These are phyloP conservation scores for Drosophila cardini DNA, from an alignment of 1,140 invertebrate genomes.

Conservation along the genomic window DNA sequence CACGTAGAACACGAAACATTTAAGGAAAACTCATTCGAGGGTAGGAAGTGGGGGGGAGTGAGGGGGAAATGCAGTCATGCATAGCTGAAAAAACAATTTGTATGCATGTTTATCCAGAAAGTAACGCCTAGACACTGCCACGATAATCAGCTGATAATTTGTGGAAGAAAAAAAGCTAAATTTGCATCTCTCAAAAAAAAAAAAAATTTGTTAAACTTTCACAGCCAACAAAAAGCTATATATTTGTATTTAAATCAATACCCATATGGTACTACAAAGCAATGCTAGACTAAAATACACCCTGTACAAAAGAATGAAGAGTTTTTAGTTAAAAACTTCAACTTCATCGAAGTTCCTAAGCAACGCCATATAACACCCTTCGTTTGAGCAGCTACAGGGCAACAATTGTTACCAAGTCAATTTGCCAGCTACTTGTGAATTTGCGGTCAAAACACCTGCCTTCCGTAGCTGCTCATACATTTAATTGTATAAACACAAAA, in stretches of 20 bases:
- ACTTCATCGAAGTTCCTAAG: no score
- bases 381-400: not conserved
- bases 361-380: no score
- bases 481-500: not conserved
- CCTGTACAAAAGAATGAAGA: no score
- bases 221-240: no score
- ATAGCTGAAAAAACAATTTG: slow-evolving; percentile 3
- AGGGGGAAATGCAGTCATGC: slow-evolving; percentile 15
- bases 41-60: no score
- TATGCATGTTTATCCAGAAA: not conserved
- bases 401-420: slow-evolving; percentile 13
- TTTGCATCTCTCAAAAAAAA: not conserved
- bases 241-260: no score
- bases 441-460: slow-evolving; percentile 10
- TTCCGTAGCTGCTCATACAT: slow-evolving; percentile 4
- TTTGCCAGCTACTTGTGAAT: slow-evolving; percentile 15
- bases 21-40: not conserved
- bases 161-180: not conserved
- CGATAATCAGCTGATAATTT: slow-evolving; percentile 20
- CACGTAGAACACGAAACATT: slow-evolving; percentile 14
- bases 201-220: no score
- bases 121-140: not conserved
- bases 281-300: no score
- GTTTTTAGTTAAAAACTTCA: no score
- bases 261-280: no score